A percentile compares a stretch with the other conserved stretches of the same genome.
Evolutionary conservation across 2,113 vertebrate species (phyloP).

Genomic region (Oreochromis tanganicae): DNA sequence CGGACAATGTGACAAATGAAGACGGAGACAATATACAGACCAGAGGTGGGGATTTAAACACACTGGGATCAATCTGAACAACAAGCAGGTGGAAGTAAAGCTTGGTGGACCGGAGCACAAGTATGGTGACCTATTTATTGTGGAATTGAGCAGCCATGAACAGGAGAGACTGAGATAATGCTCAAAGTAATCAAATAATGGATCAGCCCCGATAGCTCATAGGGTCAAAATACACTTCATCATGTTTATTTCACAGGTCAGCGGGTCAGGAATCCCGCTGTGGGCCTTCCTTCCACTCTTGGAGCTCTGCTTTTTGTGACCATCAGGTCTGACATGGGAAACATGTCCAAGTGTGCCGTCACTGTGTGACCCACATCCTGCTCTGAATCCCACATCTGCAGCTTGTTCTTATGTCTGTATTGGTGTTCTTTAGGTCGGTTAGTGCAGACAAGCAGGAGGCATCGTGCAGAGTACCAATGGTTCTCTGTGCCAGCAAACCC

Average conservation of each 20-base stretch:
- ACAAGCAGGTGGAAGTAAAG: neutral
- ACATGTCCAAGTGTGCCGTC: neutral
- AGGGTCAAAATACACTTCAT: neutral
- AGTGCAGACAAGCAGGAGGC: neutral
- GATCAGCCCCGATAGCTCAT: neutral
- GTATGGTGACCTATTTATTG: neutral
- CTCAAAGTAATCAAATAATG: neutral
- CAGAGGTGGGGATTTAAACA: neutral
- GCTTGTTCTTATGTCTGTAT: neutral
- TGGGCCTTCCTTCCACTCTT: neutral
- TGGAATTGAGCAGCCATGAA: neutral
- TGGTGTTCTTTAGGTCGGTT: neutral
- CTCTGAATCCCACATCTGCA: neutral
- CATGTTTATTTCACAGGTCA: neutral
- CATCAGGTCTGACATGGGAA: neutral
- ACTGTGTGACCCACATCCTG: neutral
- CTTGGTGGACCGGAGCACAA: neutral
- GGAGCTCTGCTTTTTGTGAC: neutral
- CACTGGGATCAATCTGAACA: neutral
- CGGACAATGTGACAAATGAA: accelerated
- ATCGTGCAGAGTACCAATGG: neutral
- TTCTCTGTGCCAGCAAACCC: neutral
- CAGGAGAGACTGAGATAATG: neutral
- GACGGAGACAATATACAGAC: neutral
- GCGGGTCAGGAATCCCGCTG: neutral